Evolutionary conservation across 64 coral and sea anemone genomes (phyloP), one percentile per base, ranked within the genome.

Genomic region (Montipora sp.): DNA sequence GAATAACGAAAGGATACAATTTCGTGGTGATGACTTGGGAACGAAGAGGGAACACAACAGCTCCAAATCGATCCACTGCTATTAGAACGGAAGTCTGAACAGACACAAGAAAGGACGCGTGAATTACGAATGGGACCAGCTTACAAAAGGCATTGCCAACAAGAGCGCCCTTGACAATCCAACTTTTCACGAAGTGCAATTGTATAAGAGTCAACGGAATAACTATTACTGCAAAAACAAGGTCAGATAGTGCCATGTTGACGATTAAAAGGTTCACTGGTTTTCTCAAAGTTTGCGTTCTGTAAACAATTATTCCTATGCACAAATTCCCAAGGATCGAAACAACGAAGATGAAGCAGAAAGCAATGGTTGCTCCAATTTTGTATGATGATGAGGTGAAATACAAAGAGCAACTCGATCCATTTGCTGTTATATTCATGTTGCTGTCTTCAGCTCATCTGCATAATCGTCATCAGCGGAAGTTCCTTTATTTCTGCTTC

Each of bases 51-150:
- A 83, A 67, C 13, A 83, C 24, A 6, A 83, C 58, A 22, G 59
- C 81, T 16, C 60, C 59, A 83, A 83, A 68, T 47, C 81, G 60
- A 47, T 67, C 59, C 60, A 83, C 46, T 18, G 81, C 81, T 83
- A 83, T 68, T 53, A 61, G 46, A 45, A 83, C 59, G 5, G 67
- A 16, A 23, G 45, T 83, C 60, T 83, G 60, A 19, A 47, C 9
- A 47, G 60, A 83, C 36, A 83, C 81, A 10, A 16, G 3, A 5
- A 19, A 7, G 27, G 81, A 83, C 0, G 36, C 24, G 46, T 44
- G 13, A 21, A 4, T 3, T 1, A 48, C 0, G 15, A 83, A 83
- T 7, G 5, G 12, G 2, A 47, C 12, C 5, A 66, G 5, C 36
- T 83, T 83, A 61, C 81, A 83, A 2, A 67, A 47, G 5, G 60